These are phyloP conservation scores for Lateolabrax maculatus DNA, from an alignment of 2,797 vertebrate species.

Conservation along the genomic window DNA sequence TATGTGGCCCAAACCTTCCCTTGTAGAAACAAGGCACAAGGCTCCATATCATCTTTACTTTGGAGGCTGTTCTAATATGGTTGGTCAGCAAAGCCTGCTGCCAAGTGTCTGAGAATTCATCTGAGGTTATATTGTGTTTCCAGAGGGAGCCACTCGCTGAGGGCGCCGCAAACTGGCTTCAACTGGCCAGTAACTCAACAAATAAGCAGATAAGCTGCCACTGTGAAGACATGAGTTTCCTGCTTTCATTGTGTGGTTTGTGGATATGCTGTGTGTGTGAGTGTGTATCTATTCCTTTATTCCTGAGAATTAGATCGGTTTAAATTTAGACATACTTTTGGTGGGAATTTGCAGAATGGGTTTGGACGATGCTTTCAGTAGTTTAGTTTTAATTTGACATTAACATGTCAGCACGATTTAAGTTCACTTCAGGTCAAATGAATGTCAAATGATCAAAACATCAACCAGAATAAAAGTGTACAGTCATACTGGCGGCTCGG, in stretches of 20 bases:
- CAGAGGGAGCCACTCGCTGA: constrained; percentile 7
- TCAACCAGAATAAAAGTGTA: neutral
- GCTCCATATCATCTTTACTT: constrained; percentile 37
- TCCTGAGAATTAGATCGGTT: neutral
- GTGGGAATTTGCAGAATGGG: neutral
- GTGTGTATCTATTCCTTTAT: neutral
- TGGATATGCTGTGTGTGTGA: neutral
- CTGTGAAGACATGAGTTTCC: constrained; percentile 27
- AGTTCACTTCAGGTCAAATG: neutral
- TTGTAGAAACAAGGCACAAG: constrained; percentile 12
- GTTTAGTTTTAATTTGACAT: neutral
- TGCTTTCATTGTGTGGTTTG: constrained; percentile 4
- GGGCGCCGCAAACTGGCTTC: constrained; percentile 6
- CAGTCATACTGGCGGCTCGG: neutral
- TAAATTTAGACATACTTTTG: neutral
- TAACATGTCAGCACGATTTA: neutral
- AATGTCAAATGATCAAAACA: neutral
- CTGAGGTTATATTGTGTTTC: constrained; percentile 37
- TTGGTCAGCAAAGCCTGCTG: constrained; percentile 53
- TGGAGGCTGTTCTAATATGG: constrained; percentile 32
- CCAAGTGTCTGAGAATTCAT: constrained; percentile 72
- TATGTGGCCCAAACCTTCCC: neutral
- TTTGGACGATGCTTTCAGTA: neutral
- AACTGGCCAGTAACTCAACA: constrained; percentile 23
- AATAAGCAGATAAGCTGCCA: constrained; percentile 39